Conservation (phyloP, 2,113 vertebrate genomes). For the Tretioscincus oriximinensis region DNA sequence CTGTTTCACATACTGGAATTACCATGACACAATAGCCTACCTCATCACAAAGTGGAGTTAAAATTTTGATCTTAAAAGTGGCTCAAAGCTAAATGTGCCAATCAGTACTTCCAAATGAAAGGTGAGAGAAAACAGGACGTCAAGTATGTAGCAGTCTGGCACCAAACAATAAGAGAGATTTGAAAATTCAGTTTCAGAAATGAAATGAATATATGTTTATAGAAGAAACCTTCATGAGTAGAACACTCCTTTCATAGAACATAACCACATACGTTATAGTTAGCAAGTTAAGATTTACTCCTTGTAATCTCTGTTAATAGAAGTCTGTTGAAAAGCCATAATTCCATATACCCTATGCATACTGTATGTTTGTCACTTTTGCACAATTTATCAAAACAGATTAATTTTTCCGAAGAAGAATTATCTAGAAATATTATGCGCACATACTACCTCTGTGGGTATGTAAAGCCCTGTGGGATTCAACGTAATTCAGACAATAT, state of each 20-base stretch:
- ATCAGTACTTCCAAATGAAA: constrained; percentile 9
- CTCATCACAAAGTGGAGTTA: not conserved
- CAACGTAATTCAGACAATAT: not conserved
- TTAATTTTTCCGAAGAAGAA: not conserved
- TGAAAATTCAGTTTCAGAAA: constrained; percentile 4
- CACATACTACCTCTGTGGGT: not conserved
- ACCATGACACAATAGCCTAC: not conserved
- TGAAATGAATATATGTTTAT: not conserved
- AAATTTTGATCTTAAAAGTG: not conserved
- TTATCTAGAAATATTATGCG: not conserved
- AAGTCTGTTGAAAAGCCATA: constrained; percentile 25
- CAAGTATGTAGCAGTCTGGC: not conserved
- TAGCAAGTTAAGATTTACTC: constrained; percentile 32
- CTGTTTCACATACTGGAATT: not conserved
- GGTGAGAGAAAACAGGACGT: not conserved
- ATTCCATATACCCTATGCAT: constrained; percentile 12
- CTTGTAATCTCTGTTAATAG: constrained; percentile 30
- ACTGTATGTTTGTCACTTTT: not conserved
- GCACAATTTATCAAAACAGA: not conserved
- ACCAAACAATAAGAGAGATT: not conserved
- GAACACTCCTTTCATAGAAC: not conserved
- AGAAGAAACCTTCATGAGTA: not conserved
- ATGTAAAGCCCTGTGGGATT: not conserved
- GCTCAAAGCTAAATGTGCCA: not conserved
- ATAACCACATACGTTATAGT: constrained; percentile 4